Conservation (phyloP, 35 echinoderm and acorn worm genomes). For the Strongylocentrotus purpuratus region DNA sequence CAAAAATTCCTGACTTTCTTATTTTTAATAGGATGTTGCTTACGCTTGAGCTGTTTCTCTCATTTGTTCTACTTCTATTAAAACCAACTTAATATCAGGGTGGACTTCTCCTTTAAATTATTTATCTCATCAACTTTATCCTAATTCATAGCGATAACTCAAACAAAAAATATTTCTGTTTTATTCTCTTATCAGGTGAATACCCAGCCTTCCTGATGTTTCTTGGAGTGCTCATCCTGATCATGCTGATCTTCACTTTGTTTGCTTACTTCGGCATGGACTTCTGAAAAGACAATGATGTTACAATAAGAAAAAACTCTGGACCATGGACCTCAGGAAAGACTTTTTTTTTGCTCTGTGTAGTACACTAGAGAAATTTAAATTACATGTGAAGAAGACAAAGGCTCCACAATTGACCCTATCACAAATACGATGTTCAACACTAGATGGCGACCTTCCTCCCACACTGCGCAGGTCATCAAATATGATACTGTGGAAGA, state of each 20-base stretch:
- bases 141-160: too few species aligned
- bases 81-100: too few species aligned
- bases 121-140: neutral
- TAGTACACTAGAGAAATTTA: neutral
- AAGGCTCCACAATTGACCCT: too few species aligned
- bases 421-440: too few species aligned
- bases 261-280: conserved; percentile 57
- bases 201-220: conserved; percentile 71
- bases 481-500: too few species aligned
- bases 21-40: too few species aligned
- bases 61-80: too few species aligned
- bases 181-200: conserved; percentile 56
- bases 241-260: conserved; percentile 54
- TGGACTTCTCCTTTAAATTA: neutral
- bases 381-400: neutral
- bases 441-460: too few species aligned
- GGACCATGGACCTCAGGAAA: neutral
- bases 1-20: too few species aligned
- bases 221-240: conserved; percentile 61
- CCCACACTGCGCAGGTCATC: too few species aligned
- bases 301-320: neutral
- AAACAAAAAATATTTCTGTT: conserved; percentile 21
- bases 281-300: neutral
- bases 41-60: too few species aligned
- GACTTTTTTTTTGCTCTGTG: neutral